These are phyloP conservation scores for Accipiter virgatus DNA, from an alignment of 2,113 vertebrate species.

Conservation along the genomic window DNA sequence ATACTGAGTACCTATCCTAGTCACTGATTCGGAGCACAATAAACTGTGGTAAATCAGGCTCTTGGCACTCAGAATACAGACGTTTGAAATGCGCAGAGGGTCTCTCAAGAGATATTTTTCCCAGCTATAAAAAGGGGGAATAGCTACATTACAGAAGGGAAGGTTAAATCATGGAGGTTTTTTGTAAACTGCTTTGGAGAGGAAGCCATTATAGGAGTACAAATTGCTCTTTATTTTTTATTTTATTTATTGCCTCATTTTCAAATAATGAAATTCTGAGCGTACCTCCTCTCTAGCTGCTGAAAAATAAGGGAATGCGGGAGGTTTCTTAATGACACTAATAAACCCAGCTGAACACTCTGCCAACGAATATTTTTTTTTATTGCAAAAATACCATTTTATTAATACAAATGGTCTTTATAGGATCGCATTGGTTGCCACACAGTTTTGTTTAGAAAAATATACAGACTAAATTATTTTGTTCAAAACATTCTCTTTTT, in stretches of 20 bases:
- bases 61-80: constrained; percentile 11
- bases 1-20: neutral
- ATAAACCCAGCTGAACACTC: constrained; percentile 48
- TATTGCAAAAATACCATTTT: constrained; percentile 43
- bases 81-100: neutral
- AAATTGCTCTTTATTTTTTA: constrained; percentile 59
- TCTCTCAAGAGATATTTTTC: constrained; percentile 19
- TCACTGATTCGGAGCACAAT: neutral
- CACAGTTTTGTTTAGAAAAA: constrained; percentile 27
- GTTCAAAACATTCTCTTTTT: neutral
- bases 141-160: neutral
- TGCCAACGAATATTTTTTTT: neutral
- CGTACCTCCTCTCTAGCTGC: neutral
- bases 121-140: constrained; percentile 2
- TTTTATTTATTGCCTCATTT: constrained; percentile 61
- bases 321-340: constrained; percentile 59
- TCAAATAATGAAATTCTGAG: constrained; percentile 60
- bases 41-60: neutral
- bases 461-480: constrained; percentile 36
- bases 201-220: constrained; percentile 37
- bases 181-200: constrained; percentile 24
- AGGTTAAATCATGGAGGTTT: constrained; percentile 8
- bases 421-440: constrained; percentile 5
- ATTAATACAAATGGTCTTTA: constrained; percentile 50
- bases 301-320: constrained; percentile 23